Evolutionary conservation across 2,113 vertebrate species (phyloP).

Genomic region (Cephalopholis sonnerati): DNA sequence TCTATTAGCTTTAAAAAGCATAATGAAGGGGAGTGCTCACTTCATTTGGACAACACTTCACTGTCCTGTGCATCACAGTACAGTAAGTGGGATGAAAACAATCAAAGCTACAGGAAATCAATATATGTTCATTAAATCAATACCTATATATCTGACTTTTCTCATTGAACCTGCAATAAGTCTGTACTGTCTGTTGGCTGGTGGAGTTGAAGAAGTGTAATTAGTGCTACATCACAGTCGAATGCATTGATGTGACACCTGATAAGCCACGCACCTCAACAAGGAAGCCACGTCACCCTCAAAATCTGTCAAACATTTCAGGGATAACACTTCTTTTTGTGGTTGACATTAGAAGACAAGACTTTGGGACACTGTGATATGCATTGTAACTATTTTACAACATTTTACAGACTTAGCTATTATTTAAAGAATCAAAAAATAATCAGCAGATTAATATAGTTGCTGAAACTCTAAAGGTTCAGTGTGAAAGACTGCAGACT

Average conservation of each 20-base stretch:
- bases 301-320: too few species aligned
- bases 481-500: too few species aligned
- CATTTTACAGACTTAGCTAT: too few species aligned
- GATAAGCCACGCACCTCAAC: background rate
- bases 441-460: too few species aligned
- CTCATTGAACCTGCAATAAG: background rate
- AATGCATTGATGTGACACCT: background rate
- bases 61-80: background rate
- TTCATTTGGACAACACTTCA: background rate
- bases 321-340: too few species aligned
- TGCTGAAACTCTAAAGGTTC: too few species aligned
- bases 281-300: too few species aligned
- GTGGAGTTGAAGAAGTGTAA: background rate
- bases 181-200: background rate
- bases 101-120: background rate
- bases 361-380: too few species aligned
- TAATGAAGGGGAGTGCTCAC: too few species aligned
- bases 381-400: too few species aligned
- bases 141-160: background rate
- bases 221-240: background rate
- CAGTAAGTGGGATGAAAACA: background rate
- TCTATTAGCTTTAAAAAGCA: background rate
- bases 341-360: too few species aligned
- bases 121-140: background rate
- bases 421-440: too few species aligned